These are phyloP conservation scores for Netelia fuscicornis DNA, from an alignment of 2,888 invertebrate species.

Conservation along the genomic window DNA sequence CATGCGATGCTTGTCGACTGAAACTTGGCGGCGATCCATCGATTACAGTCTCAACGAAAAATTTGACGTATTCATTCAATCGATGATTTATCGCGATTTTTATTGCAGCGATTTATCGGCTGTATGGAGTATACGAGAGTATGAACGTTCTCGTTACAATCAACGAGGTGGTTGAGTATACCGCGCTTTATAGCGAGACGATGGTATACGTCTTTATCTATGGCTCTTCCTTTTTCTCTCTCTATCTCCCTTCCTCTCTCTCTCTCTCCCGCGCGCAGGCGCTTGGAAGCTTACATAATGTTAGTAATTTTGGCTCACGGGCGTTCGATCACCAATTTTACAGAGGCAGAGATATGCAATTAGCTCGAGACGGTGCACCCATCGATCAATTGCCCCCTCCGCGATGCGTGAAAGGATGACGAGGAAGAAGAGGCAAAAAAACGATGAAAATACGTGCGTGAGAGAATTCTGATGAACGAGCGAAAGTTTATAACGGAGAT, in stretches of 20 bases:
- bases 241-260: neutral
- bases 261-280: neutral
- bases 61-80: slow-evolving; percentile 28
- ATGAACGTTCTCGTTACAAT: slow-evolving; percentile 24
- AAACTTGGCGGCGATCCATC: slow-evolving; percentile 5
- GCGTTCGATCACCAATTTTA: slow-evolving; percentile 55
- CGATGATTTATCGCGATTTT: slow-evolving; percentile 8
- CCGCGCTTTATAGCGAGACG: neutral
- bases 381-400: slow-evolving; percentile 27
- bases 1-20: neutral
- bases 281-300: slow-evolving; percentile 17
- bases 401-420: neutral
- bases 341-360: slow-evolving; percentile 46
- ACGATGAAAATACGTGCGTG: slow-evolving; percentile 8
- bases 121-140: slow-evolving; percentile 25
- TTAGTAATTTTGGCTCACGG: slow-evolving; percentile 39
- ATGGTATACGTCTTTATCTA: neutral
- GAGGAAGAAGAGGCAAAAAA: slow-evolving; percentile 28
- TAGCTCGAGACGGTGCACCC: slow-evolving; percentile 21
- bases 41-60: slow-evolving; percentile 32
- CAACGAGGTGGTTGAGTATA: slow-evolving; percentile 25
- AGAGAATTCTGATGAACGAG: slow-evolving; percentile 60
- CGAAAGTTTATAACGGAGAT: slow-evolving; percentile 58
- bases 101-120: slow-evolving; percentile 11
- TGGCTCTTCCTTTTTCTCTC: slow-evolving; percentile 2